Evolutionary conservation across 1,140 invertebrate species (phyloP).

Genomic region (Drosophila erecta): DNA sequence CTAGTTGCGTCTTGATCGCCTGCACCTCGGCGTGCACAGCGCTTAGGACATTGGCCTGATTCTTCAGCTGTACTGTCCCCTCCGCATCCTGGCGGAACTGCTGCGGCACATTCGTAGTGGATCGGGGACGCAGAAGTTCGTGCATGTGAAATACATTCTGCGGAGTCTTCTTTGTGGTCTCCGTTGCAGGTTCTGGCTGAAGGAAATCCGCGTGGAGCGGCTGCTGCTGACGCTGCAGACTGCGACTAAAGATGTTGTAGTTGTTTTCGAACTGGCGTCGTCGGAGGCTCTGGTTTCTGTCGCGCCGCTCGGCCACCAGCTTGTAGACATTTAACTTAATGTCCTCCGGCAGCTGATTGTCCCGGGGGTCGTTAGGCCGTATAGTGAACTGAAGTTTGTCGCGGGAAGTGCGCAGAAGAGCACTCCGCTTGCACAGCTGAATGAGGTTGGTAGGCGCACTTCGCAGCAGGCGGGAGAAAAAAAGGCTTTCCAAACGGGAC

Average conservation of each 20-base stretch:
- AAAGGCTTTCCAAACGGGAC: slow-evolving; percentile 91
- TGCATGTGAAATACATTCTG: slow-evolving; percentile 61
- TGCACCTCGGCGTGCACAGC: slow-evolving; percentile 65
- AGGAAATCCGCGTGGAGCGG: slow-evolving; percentile 16
- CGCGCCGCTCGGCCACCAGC: slow-evolving; percentile 89
- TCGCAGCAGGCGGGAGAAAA: slow-evolving; percentile 90
- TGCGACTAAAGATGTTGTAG: slow-evolving; percentile 75
- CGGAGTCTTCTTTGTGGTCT: not conserved
- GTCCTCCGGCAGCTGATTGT: slow-evolving; percentile 90
- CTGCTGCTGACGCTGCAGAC: slow-evolving; percentile 55
- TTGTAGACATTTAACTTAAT: slow-evolving; percentile 90
- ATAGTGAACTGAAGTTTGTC: slow-evolving; percentile 90
- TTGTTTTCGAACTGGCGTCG: slow-evolving; percentile 85
- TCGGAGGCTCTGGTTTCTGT: slow-evolving; percentile 85
- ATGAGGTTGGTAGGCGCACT: slow-evolving; percentile 88
- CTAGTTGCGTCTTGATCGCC: slow-evolving; percentile 58
- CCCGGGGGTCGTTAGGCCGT: slow-evolving; percentile 91
- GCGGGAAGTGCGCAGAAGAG: slow-evolving; percentile 89
- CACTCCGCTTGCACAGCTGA: slow-evolving; percentile 88
- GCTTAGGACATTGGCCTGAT: slow-evolving; percentile 57
- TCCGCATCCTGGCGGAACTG: slow-evolving; percentile 64
- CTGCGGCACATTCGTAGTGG: slow-evolving; percentile 78
- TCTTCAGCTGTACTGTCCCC: slow-evolving; percentile 56
- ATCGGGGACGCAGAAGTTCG: slow-evolving; percentile 73
- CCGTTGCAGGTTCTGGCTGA: slow-evolving; percentile 11